Percentiles rank a stretch among this genome's conserved stretches.
These are phyloP conservation scores for Toxonevra muliebris DNA, from an alignment of 2,888 invertebrate genomes.

Conservation along the genomic window DNA sequence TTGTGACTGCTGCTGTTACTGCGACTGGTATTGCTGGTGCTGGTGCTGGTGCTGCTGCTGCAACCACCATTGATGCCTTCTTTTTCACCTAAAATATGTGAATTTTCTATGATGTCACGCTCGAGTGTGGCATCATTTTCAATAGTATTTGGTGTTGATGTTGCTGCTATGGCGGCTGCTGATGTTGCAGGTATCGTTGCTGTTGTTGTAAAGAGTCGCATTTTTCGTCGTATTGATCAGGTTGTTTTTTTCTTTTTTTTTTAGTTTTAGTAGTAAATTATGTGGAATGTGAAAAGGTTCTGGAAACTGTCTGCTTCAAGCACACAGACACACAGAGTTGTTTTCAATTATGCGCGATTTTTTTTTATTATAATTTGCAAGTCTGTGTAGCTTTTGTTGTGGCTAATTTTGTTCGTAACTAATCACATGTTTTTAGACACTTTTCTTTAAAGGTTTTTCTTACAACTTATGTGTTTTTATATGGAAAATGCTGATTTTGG, in stretches of 20 bases:
- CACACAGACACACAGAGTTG: too few relatives aligned
- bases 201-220: slow-evolving; percentile 26
- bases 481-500: neutral
- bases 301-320: too few relatives aligned
- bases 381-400: neutral
- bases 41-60: slow-evolving; percentile 7
- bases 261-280: neutral
- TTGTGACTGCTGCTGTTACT: slow-evolving; percentile 19
- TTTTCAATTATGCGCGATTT: slow-evolving; percentile 1
- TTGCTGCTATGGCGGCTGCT: neutral
- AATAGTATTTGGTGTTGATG: neutral
- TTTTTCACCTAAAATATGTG: slow-evolving; percentile 34
- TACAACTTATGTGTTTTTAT: neutral
- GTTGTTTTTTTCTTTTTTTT: neutral
- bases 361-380: neutral
- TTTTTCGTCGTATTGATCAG: neutral
- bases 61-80: neutral
- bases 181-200: slow-evolving; percentile 3
- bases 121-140: slow-evolving; percentile 12
- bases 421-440: neutral
- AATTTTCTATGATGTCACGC: slow-evolving; percentile 36
- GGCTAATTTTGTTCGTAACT: too few relatives aligned
- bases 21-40: slow-evolving; percentile 12
- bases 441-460: neutral
- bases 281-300: too few relatives aligned